A percentile compares a stretch with the other conserved stretches of the same genome.
phyloP scores from a whole-genome alignment of 1,140 invertebrate genomes.

The Paracyclopina nana region DNA sequence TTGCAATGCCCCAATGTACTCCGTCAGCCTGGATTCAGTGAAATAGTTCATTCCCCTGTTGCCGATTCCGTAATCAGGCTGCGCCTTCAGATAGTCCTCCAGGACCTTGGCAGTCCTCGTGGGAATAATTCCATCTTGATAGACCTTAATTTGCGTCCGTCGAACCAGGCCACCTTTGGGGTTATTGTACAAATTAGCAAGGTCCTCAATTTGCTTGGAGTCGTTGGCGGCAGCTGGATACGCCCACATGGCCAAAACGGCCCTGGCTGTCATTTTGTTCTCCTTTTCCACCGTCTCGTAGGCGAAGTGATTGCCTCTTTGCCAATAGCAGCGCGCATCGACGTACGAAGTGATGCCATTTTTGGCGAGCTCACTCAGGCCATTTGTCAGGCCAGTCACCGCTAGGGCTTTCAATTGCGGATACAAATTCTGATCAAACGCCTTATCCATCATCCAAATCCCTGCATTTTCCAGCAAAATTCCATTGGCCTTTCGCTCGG shows the following conservation, averaged over 20 bases:
- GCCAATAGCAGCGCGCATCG: not conserved
- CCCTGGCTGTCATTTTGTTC: not conserved
- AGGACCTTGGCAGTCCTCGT: not conserved
- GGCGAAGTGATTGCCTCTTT: not conserved
- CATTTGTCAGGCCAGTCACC: not conserved
- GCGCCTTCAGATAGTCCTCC: not conserved
- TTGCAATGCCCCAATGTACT: not conserved
- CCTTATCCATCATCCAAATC: not conserved
- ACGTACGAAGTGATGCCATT: not conserved
- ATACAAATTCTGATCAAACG: not conserved
- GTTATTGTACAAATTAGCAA: not conserved
- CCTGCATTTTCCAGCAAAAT: constrained; percentile 11
- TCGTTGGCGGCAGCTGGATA: not conserved
- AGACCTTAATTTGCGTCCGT: not conserved
- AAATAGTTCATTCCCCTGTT: not conserved
- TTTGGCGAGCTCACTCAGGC: not conserved
- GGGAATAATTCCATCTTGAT: not conserved
- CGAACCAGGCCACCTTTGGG: not conserved
- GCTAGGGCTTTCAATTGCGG: not conserved
- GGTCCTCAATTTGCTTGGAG: not conserved
- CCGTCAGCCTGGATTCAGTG: not conserved
- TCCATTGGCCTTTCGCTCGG: not conserved
- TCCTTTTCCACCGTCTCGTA: not conserved
- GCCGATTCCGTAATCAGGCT: not conserved
- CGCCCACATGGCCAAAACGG: not conserved